Evolutionary conservation across 2,888 invertebrate species (phyloP), one percentile per base, ranked within the genome.

Genomic region (Philopedon plagiatum): DNA sequence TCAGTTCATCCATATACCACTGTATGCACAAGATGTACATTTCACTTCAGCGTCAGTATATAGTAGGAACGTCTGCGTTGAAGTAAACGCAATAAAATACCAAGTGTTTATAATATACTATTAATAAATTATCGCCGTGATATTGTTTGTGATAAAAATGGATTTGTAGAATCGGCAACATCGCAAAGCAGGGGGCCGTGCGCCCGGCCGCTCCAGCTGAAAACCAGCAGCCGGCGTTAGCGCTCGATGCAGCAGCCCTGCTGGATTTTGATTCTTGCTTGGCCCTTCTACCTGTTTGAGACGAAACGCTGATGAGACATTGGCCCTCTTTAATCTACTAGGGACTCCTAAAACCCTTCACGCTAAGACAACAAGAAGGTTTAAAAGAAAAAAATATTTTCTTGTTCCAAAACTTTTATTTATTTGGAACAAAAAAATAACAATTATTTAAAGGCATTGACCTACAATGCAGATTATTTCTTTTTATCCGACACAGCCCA

Each of bases 221-320:
- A 49, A 21, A 41, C 34, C 64, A 56, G 64, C 64, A 39, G 64
- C 64, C 57, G 57, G 21, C 65, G 56, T 46, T 54, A 57, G 54
- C 65, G 65, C 65, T 66, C 65, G 65, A 66, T 66, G 65, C 65
- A 66, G 65, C 65, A 58, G 32, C 62, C 44, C 41, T 44, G 39
- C 54, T 39, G 39, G 65, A 54, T 54, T 66, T 66, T 66, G 65
- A 56, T 66, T 66, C 57, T 66, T 66, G 57, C 57, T 66, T 56
- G 65, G 65, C 57, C 57, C 46, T 66, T 66, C 34, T 58, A 66
- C 65, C 44, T 66, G 65, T 66, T 66, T 58, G 57, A 66, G 65
- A 66, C 57, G 23, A 41, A 54, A 66, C 23, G 57, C 44, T 66
- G 41, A 66, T 66, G 57, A 66, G 65, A 66, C 57, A 54, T 54